phyloP scores from a whole-genome alignment of 2,797 vertebrate species.

The Ctenopoma multispine region DNA sequence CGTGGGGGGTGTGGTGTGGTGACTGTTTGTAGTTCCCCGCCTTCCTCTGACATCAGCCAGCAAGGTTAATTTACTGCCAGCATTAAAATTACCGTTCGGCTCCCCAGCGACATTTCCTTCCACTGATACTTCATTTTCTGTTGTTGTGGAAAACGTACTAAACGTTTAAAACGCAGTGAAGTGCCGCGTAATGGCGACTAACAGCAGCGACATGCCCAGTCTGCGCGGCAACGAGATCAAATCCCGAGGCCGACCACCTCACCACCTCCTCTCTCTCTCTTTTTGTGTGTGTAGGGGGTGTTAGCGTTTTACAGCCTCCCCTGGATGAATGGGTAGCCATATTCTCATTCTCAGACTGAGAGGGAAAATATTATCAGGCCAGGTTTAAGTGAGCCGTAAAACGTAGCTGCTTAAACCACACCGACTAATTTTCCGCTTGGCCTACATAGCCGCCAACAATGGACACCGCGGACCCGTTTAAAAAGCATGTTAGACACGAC shows the following conservation, averaged over 20 bases:
- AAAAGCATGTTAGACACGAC: slow-evolving; percentile 43
- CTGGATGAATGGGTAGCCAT: slow-evolving; percentile 87
- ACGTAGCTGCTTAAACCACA: slow-evolving; percentile 45
- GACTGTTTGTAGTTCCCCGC: slow-evolving; percentile 66
- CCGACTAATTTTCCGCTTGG: slow-evolving; percentile 49
- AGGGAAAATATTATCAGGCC: slow-evolving; percentile 42
- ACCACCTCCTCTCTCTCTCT: slow-evolving; percentile 48
- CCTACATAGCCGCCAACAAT: slow-evolving; percentile 61
- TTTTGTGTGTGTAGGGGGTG: slow-evolving; percentile 25
- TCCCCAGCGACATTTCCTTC: slow-evolving; percentile 34
- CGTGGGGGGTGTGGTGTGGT: slow-evolving; percentile 65
- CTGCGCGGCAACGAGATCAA: slow-evolving; percentile 71
- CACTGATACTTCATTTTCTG: not conserved
- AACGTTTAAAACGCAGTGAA: not conserved
- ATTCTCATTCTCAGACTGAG: slow-evolving; percentile 71
- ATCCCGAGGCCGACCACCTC: slow-evolving; percentile 71
- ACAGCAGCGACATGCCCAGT: slow-evolving; percentile 32
- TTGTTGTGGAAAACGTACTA: not conserved
- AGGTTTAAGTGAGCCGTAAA: slow-evolving; percentile 18
- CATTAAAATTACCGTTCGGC: slow-evolving; percentile 52
- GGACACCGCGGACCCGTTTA: slow-evolving; percentile 36
- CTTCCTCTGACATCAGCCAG: slow-evolving; percentile 78
- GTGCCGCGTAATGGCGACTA: not conserved
- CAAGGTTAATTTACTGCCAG: slow-evolving; percentile 78
- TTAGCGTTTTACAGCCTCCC: slow-evolving; percentile 67